These are phyloP conservation scores for Ptychadena robeensis DNA, from an alignment of 2,797 vertebrate species.

Conservation along the genomic window DNA sequence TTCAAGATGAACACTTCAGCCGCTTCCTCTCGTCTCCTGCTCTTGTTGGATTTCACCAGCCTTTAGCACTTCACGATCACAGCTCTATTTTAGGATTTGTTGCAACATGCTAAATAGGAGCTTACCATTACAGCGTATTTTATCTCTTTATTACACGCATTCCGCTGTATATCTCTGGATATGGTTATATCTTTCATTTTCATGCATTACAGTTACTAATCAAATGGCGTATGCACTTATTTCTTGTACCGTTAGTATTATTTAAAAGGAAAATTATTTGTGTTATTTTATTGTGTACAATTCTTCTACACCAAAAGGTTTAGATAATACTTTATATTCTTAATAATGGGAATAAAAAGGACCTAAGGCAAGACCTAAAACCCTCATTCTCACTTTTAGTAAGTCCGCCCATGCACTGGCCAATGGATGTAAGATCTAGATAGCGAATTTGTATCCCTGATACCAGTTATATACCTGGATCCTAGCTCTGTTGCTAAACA, in stretches of 20 bases:
- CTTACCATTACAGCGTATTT: conserved; percentile 20
- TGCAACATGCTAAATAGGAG: conserved; percentile 51
- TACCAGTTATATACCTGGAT: no score
- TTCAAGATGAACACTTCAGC: conserved; percentile 39
- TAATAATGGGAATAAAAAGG: not conserved
- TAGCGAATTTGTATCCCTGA: no score
- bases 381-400: not conserved
- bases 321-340: not conserved
- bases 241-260: not conserved
- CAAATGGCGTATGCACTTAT: not conserved
- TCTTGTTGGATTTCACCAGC: conserved; percentile 42
- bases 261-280: not conserved
- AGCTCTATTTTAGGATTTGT: conserved; percentile 55
- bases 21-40: conserved; percentile 30
- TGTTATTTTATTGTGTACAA: not conserved
- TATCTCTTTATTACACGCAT: conserved; percentile 6
- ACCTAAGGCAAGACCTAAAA: not conserved
- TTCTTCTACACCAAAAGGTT: not conserved
- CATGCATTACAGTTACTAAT: not conserved
- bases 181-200: not conserved
- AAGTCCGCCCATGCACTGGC: no score
- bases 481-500: no score
- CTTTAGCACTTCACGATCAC: conserved; percentile 57
- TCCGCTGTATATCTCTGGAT: not conserved
- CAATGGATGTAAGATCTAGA: no score